Percentiles rank a stretch among this genome's conserved stretches.
Conservation (phyloP, 2,888 invertebrate species). For the Danaus chrysippus region DNA sequence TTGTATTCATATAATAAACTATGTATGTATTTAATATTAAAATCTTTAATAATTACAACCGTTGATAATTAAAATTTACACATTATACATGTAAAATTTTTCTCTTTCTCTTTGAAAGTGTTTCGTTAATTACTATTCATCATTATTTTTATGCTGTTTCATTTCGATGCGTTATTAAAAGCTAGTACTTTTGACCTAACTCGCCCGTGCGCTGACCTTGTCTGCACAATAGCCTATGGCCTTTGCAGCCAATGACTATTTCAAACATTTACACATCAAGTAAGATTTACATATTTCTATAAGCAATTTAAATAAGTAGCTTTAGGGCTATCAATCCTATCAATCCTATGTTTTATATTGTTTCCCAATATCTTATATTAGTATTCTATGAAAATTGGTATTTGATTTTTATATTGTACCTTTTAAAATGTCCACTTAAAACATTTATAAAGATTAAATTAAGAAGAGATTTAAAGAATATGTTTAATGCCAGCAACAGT, state of each 20-base stretch:
- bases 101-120: no score
- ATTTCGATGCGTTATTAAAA: neutral
- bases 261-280: constrained; percentile 1
- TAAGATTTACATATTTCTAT: neutral
- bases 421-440: no score
- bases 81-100: no score
- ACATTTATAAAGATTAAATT: no score
- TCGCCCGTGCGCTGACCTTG: constrained; percentile 65
- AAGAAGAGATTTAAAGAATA: neutral
- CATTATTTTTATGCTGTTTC: neutral
- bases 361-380: no score
- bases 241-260: constrained; percentile 29
- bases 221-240: constrained; percentile 55
- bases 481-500: constrained; percentile 15
- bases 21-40: no score
- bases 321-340: neutral
- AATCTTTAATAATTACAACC: no score
- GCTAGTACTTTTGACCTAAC: constrained; percentile 13
- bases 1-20: no score
- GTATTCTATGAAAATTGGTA: no score
- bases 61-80: no score
- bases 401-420: no score
- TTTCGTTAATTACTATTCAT: no score
- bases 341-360: neutral
- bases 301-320: neutral